Evolutionary conservation across 2,113 vertebrate genomes (phyloP).

Genomic region (Ailurus styani): DNA sequence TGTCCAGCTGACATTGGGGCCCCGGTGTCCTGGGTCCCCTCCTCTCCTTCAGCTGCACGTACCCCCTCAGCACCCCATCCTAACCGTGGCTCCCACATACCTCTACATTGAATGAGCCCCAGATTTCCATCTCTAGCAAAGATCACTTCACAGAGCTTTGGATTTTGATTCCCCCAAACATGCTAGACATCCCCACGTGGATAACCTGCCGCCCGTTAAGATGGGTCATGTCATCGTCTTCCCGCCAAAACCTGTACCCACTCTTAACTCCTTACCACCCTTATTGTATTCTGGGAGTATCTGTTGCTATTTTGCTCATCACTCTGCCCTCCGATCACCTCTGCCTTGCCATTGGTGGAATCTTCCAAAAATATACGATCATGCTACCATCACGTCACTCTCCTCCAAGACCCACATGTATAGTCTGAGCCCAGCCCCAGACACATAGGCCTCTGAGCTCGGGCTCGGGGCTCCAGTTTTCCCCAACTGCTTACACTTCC

Average conservation of each 20-base stretch:
- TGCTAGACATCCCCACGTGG: accelerated
- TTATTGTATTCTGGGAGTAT: not conserved
- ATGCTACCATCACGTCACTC: not conserved
- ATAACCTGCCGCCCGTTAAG: not conserved
- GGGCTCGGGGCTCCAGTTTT: not conserved
- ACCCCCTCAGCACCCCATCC: not conserved
- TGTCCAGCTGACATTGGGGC: not conserved
- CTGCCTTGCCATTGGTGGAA: not conserved
- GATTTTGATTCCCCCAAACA: not conserved
- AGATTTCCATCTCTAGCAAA: not conserved
- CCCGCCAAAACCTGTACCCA: not conserved
- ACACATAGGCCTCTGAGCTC: not conserved
- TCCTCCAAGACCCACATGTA: not conserved
- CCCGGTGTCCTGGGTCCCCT: not conserved
- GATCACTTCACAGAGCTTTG: not conserved
- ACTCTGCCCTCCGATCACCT: not conserved
- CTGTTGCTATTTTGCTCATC: not conserved
- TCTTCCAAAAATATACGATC: not conserved
- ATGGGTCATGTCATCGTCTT: not conserved
- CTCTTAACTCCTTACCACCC: not conserved
- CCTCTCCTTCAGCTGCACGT: not conserved
- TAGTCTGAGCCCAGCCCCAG: not conserved
- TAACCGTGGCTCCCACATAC: too few species aligned
- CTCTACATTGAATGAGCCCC: not conserved
- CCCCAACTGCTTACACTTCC: not conserved